Evolutionary conservation across 2,888 invertebrate genomes (phyloP), one percentile per base, ranked within the genome.

Genomic region (Andrena fulva): DNA sequence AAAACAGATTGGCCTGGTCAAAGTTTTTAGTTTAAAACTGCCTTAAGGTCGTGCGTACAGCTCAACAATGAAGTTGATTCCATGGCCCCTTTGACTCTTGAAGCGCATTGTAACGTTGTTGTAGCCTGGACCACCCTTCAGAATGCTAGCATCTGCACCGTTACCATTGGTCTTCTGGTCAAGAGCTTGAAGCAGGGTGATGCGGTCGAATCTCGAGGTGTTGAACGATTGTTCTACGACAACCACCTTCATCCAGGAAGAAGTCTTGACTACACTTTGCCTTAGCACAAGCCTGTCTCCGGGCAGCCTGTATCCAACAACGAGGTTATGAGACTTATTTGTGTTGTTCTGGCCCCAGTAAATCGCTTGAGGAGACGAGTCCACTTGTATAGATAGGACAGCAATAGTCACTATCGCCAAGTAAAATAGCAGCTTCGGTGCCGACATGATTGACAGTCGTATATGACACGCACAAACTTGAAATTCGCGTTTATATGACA

Each of bases 101-200:
- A 95, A 94, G 50, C 92, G 92, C 0, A 95, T 76, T 0, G 92
- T 92, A 1, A 92, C 94, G 35, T 87, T 90, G 8, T 71, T 90
- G 63, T 81, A 72, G 3, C 93, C 93, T 0, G 94, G 93, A 10
- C 95, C 95, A 42, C 95, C 95, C 0, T 56, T 54, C 0, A 89
- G 48, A 0, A 95, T 80, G 5, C 88, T 92, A 1, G 93, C 94
- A 76, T 89, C 92, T 20, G 95, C 95, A 7, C 95, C 95, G 0
- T 94, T 93, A 0, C 94, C 95, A 50, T 94, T 92, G 50, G 91
- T 90, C 48, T 93, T 90, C 76, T 94, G 94, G 85, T 95, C 95
- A 12, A 92, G 84, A 1, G 94, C 92, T 12, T 88, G 87, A 12
- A 95, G 85, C 81, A 93, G 91, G 0, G 93, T 94, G 72, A 95